These are phyloP conservation scores for Ictidomys tridecemlineatus DNA, from an alignment of 2,113 vertebrate genomes.

Conservation along the genomic window DNA sequence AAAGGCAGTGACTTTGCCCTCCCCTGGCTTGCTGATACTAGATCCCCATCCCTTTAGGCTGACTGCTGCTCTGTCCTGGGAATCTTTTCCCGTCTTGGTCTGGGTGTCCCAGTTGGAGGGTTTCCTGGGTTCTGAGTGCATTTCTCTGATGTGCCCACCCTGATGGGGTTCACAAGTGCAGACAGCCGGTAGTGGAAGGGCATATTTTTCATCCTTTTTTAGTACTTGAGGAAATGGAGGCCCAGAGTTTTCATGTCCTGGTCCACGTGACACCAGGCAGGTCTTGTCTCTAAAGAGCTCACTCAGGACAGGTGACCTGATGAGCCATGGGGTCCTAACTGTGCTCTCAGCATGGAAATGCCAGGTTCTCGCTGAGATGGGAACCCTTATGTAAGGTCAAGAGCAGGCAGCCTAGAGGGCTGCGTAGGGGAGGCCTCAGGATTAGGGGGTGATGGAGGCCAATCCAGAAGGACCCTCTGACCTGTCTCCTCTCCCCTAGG, in stretches of 20 bases:
- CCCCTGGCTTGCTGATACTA: background rate
- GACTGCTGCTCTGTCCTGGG: background rate
- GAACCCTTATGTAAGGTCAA: background rate
- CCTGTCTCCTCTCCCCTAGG: constrained; percentile 46
- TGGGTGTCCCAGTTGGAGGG: background rate
- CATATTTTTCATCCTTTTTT: background rate
- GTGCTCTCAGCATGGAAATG: background rate
- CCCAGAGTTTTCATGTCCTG: background rate
- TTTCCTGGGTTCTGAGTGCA: background rate
- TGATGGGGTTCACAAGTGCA: background rate
- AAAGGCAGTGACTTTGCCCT: background rate
- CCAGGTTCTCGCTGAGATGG: background rate
- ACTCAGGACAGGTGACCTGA: background rate
- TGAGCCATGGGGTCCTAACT: background rate
- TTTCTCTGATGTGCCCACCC: background rate
- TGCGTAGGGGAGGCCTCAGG: background rate
- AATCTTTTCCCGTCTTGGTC: background rate
- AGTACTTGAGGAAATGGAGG: background rate
- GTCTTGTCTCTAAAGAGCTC: background rate
- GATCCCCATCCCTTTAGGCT: background rate
- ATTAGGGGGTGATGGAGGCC: background rate
- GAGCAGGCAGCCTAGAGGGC: background rate
- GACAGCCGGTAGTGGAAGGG: background rate
- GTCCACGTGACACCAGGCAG: background rate
- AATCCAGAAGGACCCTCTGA: background rate